These are phyloP conservation scores for Polydesmus complanatus DNA, from an alignment of 2,888 invertebrate species.

Conservation along the genomic window DNA sequence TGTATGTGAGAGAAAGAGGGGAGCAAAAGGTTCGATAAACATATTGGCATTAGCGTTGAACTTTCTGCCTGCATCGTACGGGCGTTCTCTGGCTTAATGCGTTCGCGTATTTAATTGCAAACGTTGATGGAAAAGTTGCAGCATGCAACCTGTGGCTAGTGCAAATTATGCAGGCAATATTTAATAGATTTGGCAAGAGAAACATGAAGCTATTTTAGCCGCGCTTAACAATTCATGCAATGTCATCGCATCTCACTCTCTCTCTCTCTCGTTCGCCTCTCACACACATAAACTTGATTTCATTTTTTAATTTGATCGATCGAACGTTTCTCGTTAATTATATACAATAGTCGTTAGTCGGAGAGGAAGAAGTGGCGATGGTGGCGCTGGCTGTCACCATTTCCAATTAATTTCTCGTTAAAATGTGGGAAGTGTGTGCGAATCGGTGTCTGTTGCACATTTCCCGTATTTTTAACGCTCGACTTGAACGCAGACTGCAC, in stretches of 20 bases:
- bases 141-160: background rate
- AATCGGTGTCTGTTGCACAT: background rate
- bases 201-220: background rate
- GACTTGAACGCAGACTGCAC: too few species aligned
- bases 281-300: background rate
- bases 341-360: background rate
- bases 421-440: background rate
- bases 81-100: too few species aligned
- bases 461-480: background rate
- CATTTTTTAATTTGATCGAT: background rate
- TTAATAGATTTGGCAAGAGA: background rate
- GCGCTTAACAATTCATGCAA: background rate
- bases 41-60: too few species aligned
- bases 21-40: too few species aligned
- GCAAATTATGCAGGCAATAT: background rate
- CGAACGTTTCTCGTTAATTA: background rate
- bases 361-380: too few species aligned
- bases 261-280: too few species aligned
- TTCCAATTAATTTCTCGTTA: background rate
- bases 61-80: too few species aligned
- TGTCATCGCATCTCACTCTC: background rate
- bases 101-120: too few species aligned
- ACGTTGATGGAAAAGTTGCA: too few species aligned
- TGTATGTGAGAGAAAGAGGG: too few species aligned
- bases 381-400: too few species aligned